Base-by-base conservation (phyloP, 2,888 invertebrate genomes). In the Thereva nobilitata region DNA sequence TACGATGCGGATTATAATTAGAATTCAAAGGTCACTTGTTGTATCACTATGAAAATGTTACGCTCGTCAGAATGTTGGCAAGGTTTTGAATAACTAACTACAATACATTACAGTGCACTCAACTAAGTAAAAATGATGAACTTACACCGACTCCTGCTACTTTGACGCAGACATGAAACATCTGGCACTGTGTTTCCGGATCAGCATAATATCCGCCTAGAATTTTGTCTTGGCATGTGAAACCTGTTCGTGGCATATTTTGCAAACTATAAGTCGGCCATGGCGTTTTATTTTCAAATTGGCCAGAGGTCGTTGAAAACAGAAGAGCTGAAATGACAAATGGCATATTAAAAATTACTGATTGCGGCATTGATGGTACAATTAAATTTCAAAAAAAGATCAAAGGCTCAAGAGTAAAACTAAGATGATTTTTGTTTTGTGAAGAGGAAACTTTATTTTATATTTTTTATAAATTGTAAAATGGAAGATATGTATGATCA, bases 141-240 rank as follows among this genome's bases (percentile, higher is more conserved):
- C 84, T 83, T 80, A 86, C 84, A 75, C 89, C 89, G 55, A 89
- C 86, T 72, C 92, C 93, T 44, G 92, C 89, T 47, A 92, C 89
- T 76, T 91, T 89, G 71, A 93, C 92, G 79, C 94, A 94, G 68
- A 93, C 90, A 78, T 93, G 93, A 82, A 93, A 93, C 83, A 93
- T 91, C 78, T 93, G 93, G 81, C 93, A 93, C 77, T 90, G 89
- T 40, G 92, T 89, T 78, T 93, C 92, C 3, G 89, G 86, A 81
- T 93, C 93, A 44, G 93, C 93, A 79, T 93, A 93, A 81, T 93
- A 93, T 49, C 92, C 93, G 70, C 93, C 93, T 64, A 93, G 86
- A 76, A 93, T 92, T 79, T 93, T 91, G 73, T 89, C 89, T 76
- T 89, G 87, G 80, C 93, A 93, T 75, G 88, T 87, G 82, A 93